These are phyloP conservation scores for Eledone cirrhosa DNA, from an alignment of 2,888 invertebrate species.

Conservation along the genomic window DNA sequence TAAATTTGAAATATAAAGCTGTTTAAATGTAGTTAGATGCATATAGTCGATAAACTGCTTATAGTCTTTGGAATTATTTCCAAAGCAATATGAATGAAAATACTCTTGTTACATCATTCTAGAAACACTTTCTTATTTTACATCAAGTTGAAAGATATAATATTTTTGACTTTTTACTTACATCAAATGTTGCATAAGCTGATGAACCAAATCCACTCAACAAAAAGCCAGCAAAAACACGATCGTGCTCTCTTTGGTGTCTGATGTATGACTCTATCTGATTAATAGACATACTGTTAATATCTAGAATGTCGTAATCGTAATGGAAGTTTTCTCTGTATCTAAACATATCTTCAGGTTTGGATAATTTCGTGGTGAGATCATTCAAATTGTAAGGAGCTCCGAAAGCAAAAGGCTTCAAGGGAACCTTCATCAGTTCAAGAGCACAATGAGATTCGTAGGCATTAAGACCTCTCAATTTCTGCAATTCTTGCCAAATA, in stretches of 20 bases:
- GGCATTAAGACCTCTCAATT: slow-evolving; percentile 35
- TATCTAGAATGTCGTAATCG: slow-evolving; percentile 38
- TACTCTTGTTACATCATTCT: no score
- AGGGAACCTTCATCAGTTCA: slow-evolving; percentile 37
- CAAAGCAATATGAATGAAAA: no score
- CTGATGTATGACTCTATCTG: slow-evolving; percentile 17
- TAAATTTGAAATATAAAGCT: no score
- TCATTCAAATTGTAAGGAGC: slow-evolving; percentile 41
- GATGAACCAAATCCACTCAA: slow-evolving; percentile 39
- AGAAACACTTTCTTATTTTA: no score
- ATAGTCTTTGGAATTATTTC: no score
- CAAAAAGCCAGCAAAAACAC: slow-evolving; percentile 43
- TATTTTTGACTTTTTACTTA: not conserved
- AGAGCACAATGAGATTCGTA: slow-evolving; percentile 41
- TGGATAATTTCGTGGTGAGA: slow-evolving; percentile 38
- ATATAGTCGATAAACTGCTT: no score
- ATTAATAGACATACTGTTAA: slow-evolving; percentile 33
- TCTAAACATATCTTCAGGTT: slow-evolving; percentile 39
- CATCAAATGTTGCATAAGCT: slow-evolving; percentile 33
- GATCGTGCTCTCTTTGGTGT: slow-evolving; percentile 32
- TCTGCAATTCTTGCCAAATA: slow-evolving; percentile 36
- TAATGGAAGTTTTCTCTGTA: slow-evolving; percentile 38
- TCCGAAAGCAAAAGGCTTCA: slow-evolving; percentile 44
- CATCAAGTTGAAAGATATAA: no score
- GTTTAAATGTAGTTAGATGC: no score